Conservation (phyloP, 1,140 invertebrate species). For the Pseudomyrmex dendroicus region DNA sequence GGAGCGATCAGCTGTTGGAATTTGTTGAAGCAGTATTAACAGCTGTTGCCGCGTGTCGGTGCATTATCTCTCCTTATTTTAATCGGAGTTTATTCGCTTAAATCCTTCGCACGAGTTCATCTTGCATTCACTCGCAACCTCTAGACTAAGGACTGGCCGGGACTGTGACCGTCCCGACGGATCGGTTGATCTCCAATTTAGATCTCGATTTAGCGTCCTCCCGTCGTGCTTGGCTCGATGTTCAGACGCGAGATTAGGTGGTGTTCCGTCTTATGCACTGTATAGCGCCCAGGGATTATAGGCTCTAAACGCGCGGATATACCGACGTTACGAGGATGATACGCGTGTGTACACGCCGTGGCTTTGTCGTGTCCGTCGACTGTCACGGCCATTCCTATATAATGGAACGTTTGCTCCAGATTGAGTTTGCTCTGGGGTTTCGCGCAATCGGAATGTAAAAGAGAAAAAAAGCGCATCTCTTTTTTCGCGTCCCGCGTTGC, state of each 20-base stretch:
- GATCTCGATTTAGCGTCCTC: slow-evolving; percentile 49
- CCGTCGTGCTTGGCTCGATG: slow-evolving; percentile 9
- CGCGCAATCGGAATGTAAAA: slow-evolving; percentile 34
- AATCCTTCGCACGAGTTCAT: slow-evolving; percentile 3
- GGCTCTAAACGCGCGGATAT: slow-evolving; percentile 41
- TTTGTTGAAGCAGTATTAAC: too few relatives aligned
- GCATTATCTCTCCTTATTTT: slow-evolving; percentile 26
- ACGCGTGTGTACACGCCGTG: slow-evolving; percentile 43
- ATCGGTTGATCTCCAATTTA: slow-evolving; percentile 49
- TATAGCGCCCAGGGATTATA: slow-evolving; percentile 42
- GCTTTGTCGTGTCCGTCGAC: slow-evolving; percentile 55
- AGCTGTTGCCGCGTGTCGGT: background rate
- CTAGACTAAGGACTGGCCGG: slow-evolving; percentile 35
- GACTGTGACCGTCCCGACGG: slow-evolving; percentile 13
- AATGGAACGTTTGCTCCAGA: slow-evolving; percentile 54
- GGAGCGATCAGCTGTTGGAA: too few relatives aligned
- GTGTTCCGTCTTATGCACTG: slow-evolving; percentile 49
- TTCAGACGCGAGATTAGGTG: slow-evolving; percentile 52
- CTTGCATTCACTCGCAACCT: background rate
- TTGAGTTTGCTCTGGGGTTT: slow-evolving; percentile 31
- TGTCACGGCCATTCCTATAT: slow-evolving; percentile 52
- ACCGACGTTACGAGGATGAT: slow-evolving; percentile 43
- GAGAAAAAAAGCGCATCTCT: background rate
- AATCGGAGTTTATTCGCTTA: slow-evolving; percentile 11
- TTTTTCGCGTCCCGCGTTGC: background rate